Evolutionary conservation across 37 sponge, comb jelly and placozoan genomes (phyloP), one percentile per base, ranked within the genome.

Genomic region (Mnemiopsis leidyi): DNA sequence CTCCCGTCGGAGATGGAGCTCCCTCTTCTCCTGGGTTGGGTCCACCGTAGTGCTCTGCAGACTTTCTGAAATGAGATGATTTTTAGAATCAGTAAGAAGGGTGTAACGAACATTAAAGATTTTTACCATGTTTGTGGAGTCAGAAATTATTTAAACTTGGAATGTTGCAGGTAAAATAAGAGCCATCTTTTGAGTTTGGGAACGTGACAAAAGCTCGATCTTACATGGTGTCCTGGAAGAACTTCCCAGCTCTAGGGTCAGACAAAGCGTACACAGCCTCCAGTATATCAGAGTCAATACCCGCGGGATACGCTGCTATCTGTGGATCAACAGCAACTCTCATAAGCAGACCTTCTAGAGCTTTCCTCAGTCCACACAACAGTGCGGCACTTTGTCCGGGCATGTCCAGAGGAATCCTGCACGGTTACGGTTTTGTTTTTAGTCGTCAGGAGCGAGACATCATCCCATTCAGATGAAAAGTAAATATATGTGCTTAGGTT

Each of bases 381-480:
- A 96, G 93, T 73, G 96, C 95, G 21, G 93, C 95, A 24, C 40
- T 28, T 13, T 93, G 88, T 48, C 85, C 93, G 0, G 94, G 39
- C 95, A 96, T 94, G 34, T 39, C 69, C 31, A 96, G 92, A 18
- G 95, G 96, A 2, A 96, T 92, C 96, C 96, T 96, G 76, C n/a
- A n/a, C n/a, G n/a, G n/a, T n/a, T n/a, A n/a, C n/a, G n/a, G n/a
- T n/a, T n/a, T n/a, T n/a, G n/a, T n/a, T n/a, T n/a, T n/a, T n/a
- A n/a, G n/a, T n/a, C n/a, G n/a, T n/a, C n/a, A n/a, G n/a, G n/a
- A n/a, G n/a, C n/a, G n/a, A n/a, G n/a, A n/a, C n/a, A n/a, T n/a
- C n/a, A n/a, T n/a, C n/a, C n/a, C n/a, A n/a, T n/a, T n/a, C n/a
- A n/a, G n/a, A n/a, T n/a, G n/a, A n/a, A n/a, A n/a, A n/a, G n/a